Base-by-base conservation (phyloP, 2,113 vertebrate genomes). In the Coregonus clupeaformis region DNA sequence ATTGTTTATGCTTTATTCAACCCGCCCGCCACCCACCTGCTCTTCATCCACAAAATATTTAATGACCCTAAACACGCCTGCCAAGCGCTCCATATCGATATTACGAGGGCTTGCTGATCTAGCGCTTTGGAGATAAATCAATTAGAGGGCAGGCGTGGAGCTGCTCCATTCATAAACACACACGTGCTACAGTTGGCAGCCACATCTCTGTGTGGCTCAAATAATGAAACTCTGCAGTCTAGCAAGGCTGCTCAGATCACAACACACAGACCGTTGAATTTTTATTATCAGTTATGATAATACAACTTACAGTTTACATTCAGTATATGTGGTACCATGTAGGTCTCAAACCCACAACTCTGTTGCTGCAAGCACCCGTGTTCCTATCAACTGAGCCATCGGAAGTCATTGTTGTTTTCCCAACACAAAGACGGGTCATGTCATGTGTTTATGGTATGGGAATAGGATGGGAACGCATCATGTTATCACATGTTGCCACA, bases 41-140 rank as follows among this genome's bases (percentile, higher is more conserved):
- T 36, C 32, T 36, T 36, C 32, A 36, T 36, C 7, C 32, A 36
- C 32, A 36, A 36, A 7, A 36, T 9, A 36, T 36, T 36, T 36
- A 6, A 36, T 9, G 7, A 9, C 7, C 36, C 36, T 36, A 36
- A 36, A 36, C 7, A 36, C 7, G 7, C 36, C 36, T 36, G 88
- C 90, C 86, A 92, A 89, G 72, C 6, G 16, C 69, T 82, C 79
- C 83, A 87, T 90, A 77, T 78, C 73, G 81, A 85, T 85, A 89
- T 88, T 85, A 84, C 73, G 16, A 49, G 7, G 13, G 75, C 60
- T 24, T 82, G 85, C 83, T 87, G 87, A 89, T 82, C 77, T 78
- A 72, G 71, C 73, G 78, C 71, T 81, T 81, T 75, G 77, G 60
- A 80, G 83, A 73, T 69, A 68, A 42, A 77, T 88, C 76, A 79